Conservation (phyloP, 2,888 invertebrate genomes). For the Mechanitis messenoides region DNA sequence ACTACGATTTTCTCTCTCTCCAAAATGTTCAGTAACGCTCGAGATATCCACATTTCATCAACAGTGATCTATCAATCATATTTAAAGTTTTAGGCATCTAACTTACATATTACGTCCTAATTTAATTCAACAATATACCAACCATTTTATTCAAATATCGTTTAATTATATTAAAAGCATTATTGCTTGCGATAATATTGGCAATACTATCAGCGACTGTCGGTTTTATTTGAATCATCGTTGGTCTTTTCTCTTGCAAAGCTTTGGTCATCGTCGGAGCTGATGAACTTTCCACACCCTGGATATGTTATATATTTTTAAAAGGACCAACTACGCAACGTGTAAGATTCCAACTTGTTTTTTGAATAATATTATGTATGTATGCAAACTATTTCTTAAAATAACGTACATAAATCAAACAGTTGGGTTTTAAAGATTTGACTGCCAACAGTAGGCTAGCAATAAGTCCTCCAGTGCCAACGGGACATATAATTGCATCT, state of each 20-base stretch:
- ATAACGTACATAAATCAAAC: slow-evolving; percentile 43
- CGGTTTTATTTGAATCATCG: slow-evolving; percentile 77
- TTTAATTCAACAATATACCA: neutral
- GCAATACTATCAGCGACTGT: slow-evolving; percentile 89
- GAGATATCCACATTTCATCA: slow-evolving; percentile 7
- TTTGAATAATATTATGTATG: too few species aligned
- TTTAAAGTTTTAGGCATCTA: neutral
- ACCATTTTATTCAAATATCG: slow-evolving; percentile 85
- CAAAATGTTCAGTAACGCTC: slow-evolving; percentile 1
- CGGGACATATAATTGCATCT: slow-evolving; percentile 49
- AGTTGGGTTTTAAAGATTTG: slow-evolving; percentile 47
- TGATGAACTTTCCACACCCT: slow-evolving; percentile 91
- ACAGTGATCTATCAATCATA: slow-evolving; percentile 39
- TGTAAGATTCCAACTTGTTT: too few species aligned
- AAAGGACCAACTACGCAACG: neutral
- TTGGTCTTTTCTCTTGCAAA: slow-evolving; percentile 79
- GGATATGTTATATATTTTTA: neutral
- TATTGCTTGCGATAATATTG: slow-evolving; percentile 84
- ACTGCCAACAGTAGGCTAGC: slow-evolving; percentile 45
- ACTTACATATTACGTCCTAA: neutral
- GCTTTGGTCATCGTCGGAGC: slow-evolving; percentile 87
- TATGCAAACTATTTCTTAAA: slow-evolving; percentile 3
- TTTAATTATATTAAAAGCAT: slow-evolving; percentile 83
- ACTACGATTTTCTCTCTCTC: slow-evolving; percentile 6
- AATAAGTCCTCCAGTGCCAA: slow-evolving; percentile 45